These are phyloP conservation scores for Ceriagrion tenellum DNA, from an alignment of 2,888 invertebrate species.

Conservation along the genomic window DNA sequence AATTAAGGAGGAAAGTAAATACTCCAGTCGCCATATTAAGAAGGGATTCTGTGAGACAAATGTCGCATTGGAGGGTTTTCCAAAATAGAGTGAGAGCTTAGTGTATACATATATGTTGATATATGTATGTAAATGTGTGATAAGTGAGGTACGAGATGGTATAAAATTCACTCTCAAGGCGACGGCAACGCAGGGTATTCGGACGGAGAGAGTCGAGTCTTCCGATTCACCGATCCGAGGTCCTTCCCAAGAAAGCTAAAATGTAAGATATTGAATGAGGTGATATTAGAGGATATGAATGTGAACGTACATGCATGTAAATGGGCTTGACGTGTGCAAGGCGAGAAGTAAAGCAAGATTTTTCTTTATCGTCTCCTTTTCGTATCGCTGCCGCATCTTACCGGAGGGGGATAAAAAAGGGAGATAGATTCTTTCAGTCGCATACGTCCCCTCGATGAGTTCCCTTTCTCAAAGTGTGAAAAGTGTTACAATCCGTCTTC, in stretches of 20 bases:
- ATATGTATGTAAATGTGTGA: no score
- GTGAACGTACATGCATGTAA: neutral
- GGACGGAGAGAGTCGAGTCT: neutral
- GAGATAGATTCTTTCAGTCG: neutral
- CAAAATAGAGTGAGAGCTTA: neutral
- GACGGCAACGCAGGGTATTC: neutral
- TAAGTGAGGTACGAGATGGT: neutral
- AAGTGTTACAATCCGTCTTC: conserved; percentile 19
- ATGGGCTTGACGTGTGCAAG: neutral
- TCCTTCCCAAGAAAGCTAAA: neutral
- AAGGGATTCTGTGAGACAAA: neutral
- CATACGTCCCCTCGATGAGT: neutral
- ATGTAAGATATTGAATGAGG: neutral
- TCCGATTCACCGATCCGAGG: conserved; percentile 7
- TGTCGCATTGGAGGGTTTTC: neutral
- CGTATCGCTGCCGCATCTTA: neutral
- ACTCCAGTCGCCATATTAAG: neutral
- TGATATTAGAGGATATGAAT: neutral
- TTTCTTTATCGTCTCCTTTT: neutral
- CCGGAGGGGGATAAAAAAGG: neutral
- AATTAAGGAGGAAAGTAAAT: neutral
- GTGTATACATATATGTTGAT: no score
- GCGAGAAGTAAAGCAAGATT: neutral
- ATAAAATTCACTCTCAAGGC: neutral
- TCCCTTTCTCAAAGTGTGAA: conserved; percentile 23